Evolutionary conservation across 2,113 vertebrate genomes (phyloP).

Genomic region (Accipiter cooperii): DNA sequence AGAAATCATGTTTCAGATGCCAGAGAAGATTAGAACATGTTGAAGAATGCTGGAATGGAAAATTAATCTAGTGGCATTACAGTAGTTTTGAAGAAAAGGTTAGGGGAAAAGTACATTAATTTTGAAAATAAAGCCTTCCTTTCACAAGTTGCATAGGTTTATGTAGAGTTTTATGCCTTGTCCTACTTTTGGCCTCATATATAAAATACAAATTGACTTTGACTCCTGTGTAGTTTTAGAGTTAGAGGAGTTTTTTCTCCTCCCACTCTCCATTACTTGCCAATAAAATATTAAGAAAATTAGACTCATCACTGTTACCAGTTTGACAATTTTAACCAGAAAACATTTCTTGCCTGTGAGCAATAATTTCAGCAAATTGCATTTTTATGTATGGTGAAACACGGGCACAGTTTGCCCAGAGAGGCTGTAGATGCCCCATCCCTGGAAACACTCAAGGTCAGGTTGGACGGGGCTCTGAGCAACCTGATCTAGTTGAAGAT

Average conservation of each 20-base stretch:
- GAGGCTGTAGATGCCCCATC: not conserved
- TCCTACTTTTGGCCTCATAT: not conserved
- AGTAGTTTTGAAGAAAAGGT: not conserved
- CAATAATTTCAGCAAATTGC: not conserved
- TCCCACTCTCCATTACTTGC: not conserved
- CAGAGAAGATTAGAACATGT: constrained; percentile 1
- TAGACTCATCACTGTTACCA: not conserved
- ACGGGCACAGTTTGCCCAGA: not conserved
- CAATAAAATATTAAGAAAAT: not conserved
- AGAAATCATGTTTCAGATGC: not conserved
- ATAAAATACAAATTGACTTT: not conserved
- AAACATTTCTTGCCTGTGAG: not conserved
- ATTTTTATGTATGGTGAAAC: not conserved
- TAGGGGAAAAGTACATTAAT: not conserved
- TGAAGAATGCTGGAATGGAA: constrained; percentile 8
- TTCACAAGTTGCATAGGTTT: not conserved
- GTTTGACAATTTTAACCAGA: not conserved
- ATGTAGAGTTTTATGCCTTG: not conserved
- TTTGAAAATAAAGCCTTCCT: not conserved
- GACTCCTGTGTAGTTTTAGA: not conserved
- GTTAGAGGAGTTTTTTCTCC: not conserved
- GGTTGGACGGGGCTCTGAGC: not conserved
- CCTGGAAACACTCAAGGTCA: not conserved
- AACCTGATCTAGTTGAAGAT: not conserved
- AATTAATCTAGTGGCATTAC: not conserved